Evolutionary conservation across 2,797 vertebrate genomes (phyloP).

Genomic region (Pipistrellus kuhlii): DNA sequence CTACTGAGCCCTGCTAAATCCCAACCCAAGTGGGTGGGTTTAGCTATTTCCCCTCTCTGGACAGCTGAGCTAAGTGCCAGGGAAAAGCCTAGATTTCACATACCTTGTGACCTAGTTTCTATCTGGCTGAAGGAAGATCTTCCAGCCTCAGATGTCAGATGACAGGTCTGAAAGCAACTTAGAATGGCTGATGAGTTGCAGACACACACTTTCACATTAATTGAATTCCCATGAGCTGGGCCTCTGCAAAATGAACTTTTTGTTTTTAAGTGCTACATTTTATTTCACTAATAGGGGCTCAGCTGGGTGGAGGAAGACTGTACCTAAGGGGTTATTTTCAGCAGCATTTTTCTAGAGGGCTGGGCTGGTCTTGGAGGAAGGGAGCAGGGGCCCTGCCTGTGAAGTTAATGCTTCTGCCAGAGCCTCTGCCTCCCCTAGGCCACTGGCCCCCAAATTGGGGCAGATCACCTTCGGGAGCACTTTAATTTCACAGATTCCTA

Average conservation of each 20-base stretch:
- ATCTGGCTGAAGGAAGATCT: constrained; percentile 69
- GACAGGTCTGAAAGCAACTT: constrained; percentile 73
- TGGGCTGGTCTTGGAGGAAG: neutral
- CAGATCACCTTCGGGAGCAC: neutral
- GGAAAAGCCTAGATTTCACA: constrained; percentile 56
- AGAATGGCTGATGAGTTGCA: constrained; percentile 70
- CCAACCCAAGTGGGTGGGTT: neutral
- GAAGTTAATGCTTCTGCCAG: neutral
- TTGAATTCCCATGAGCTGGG: constrained; percentile 55
- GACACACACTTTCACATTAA: constrained; percentile 63
- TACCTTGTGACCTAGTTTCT: constrained; percentile 76
- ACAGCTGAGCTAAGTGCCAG: constrained; percentile 15
- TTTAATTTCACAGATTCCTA: neutral
- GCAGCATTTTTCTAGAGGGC: neutral
- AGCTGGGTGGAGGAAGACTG: constrained; percentile 66
- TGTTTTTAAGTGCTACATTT: constrained; percentile 79
- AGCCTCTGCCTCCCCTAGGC: neutral
- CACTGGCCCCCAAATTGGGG: neutral
- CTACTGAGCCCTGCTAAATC: neutral
- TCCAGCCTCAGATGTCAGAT: constrained; percentile 61
- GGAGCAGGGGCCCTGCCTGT: neutral
- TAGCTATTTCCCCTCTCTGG: neutral
- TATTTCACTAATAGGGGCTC: constrained; percentile 59
- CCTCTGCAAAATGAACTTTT: constrained; percentile 78
- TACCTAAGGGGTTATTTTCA: constrained; percentile 27